These are phyloP conservation scores for Drosophila paranaensis DNA, from an alignment of 2,888 invertebrate species.

Conservation along the genomic window DNA sequence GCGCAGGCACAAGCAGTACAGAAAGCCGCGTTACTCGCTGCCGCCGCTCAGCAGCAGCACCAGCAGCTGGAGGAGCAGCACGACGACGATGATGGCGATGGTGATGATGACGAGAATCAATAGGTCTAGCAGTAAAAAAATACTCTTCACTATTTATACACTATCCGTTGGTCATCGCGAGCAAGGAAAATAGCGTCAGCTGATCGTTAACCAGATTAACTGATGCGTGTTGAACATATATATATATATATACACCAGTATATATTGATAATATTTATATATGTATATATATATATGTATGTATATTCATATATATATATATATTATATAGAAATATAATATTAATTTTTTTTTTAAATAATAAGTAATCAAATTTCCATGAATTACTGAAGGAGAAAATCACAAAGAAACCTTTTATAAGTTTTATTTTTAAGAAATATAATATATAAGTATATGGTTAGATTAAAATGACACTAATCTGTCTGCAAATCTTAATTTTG, in stretches of 20 bases:
- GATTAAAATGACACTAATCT: conserved; percentile 70
- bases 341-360: conserved; percentile 67
- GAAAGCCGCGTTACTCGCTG: conserved; percentile 84
- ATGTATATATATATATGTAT: conserved; percentile 11
- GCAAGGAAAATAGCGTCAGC: conserved; percentile 63
- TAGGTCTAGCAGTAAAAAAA: conserved; percentile 83
- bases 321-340: conserved; percentile 36
- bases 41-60: conserved; percentile 83
- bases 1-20: conserved; percentile 83
- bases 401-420: conserved; percentile 78
- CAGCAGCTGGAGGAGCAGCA: conserved; percentile 83
- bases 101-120: conserved; percentile 85
- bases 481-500: conserved; percentile 74
- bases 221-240: conserved; percentile 64
- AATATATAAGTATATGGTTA: conserved; percentile 67
- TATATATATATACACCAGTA: conserved; percentile 40
- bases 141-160: conserved; percentile 80
- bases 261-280: conserved; percentile 36
- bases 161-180: conserved; percentile 67
- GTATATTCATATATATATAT: conserved; percentile 27
- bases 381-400: conserved; percentile 80
- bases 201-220: conserved; percentile 71
- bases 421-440: conserved; percentile 71
- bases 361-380: conserved; percentile 79
- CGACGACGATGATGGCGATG: conserved; percentile 85